Base-by-base conservation (phyloP, 2,113 vertebrate species). In the Spea bombifrons region DNA sequence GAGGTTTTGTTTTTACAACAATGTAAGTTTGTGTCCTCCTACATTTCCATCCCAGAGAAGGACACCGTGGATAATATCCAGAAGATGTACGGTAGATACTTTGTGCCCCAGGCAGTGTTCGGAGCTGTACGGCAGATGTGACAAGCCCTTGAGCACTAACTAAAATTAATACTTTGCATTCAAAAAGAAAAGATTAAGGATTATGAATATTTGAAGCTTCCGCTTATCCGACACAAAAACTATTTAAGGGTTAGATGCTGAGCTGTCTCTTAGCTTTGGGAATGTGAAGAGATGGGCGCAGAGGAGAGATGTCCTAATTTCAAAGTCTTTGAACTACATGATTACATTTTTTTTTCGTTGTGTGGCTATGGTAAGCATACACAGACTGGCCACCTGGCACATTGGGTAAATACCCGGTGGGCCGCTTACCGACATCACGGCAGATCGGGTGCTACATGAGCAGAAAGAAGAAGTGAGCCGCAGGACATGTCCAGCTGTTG, bases 191-290 rank as follows among this genome's bases (percentile, higher is more conserved):
- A 74, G 78, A 80, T 80, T 80, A 74, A 68, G 71, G 71, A 68
- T 68, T 73, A 80, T 74, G 63, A 80, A 73, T 80, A 80, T 80
- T 73, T 80, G 71, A 80, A 80, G 78, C 71, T 80, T 73, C 50
- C 70, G 57, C 70, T 80, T 80, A 80, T 80, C 71, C 68, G 71
- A 68, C 71, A 80, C 50, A 72, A 74, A 79, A 80, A 50, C 49
- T 71, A 68, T 80, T 80, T 55, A 74, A 66, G 71, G n/a, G 66
- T 61, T 59, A 59, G 78, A 68, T 68, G 50, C 71, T 49, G 64
- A 61, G 71, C 50, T 68, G 59, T 30, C 3, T 13, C 49, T 48
- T 10, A 47, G 43, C 70, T 78, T 57, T 71, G 68, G 15, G n/a
- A 16, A 16, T 53, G 46, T 49, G 75, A 78, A 66, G 50, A 47